Evolutionary conservation across 2,797 vertebrate genomes (phyloP).

Genomic region (Phalloptychus januarius): DNA sequence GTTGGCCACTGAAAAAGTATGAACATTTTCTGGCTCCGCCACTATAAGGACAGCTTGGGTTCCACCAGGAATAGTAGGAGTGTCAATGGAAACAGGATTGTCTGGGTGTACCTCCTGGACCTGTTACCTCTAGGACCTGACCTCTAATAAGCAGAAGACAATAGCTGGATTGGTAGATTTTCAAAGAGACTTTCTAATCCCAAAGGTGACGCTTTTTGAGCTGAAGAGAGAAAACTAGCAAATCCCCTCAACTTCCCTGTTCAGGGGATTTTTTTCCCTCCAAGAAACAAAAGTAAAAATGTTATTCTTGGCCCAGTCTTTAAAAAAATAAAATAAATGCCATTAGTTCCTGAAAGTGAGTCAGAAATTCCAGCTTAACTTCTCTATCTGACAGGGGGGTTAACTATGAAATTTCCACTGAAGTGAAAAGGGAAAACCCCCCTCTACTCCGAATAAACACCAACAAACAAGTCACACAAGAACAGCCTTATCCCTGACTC

Average conservation of each 20-base stretch:
- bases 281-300: background rate
- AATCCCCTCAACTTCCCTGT: background rate
- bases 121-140: background rate
- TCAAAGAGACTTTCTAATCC: background rate
- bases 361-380: conserved; percentile 26
- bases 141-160: background rate
- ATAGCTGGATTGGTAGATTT: background rate
- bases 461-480: background rate
- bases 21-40: no score
- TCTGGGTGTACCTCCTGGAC: background rate
- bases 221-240: background rate
- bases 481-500: conserved; percentile 3
- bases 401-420: conserved; percentile 46
- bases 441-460: background rate
- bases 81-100: background rate
- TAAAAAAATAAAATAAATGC: background rate
- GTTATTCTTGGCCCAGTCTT: background rate
- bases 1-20: no score
- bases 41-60: background rate
- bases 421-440: conserved; percentile 33
- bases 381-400: conserved; percentile 13
- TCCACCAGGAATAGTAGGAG: background rate
- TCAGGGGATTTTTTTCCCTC: background rate
- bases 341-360: conserved; percentile 1
- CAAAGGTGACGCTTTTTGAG: background rate